These are phyloP conservation scores for Glaucopsyche alexis DNA, from an alignment of 2,888 invertebrate species.

Conservation along the genomic window DNA sequence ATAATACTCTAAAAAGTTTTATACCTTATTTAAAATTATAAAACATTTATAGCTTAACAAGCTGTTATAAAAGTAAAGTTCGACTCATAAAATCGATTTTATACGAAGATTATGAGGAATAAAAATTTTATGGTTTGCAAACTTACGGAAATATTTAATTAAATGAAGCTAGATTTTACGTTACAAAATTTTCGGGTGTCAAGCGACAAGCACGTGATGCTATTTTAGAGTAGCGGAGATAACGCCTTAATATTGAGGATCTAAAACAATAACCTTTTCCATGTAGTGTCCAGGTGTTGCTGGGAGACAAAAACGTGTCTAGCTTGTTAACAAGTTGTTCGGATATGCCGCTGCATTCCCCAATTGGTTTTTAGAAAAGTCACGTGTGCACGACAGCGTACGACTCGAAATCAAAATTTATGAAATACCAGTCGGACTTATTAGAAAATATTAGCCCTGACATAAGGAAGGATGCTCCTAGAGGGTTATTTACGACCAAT, in stretches of 20 bases:
- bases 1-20: not conserved
- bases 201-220: not conserved
- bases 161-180: not conserved
- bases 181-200: not conserved
- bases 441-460: constrained; percentile 1
- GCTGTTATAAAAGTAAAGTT: not conserved
- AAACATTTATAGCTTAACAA: not conserved
- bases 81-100: constrained; percentile 3
- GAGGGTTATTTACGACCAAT: not conserved
- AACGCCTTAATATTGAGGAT: constrained; percentile 1
- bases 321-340: constrained; percentile 32
- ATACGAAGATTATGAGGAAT: not conserved
- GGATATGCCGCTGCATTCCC: constrained; percentile 30
- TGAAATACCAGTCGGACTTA: constrained; percentile 3
- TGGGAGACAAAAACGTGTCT: constrained; percentile 35
- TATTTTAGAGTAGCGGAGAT: not conserved
- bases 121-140: not conserved
- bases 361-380: constrained; percentile 15
- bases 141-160: not conserved
- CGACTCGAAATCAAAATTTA: constrained; percentile 3
- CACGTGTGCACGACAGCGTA: not conserved
- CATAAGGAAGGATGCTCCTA: not conserved
- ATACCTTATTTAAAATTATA: not conserved
- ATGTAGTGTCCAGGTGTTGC: constrained; percentile 34
- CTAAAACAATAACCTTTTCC: constrained; percentile 22